These are phyloP conservation scores for Keiferia lycopersicella DNA, from an alignment of 2,888 invertebrate genomes.

Conservation along the genomic window DNA sequence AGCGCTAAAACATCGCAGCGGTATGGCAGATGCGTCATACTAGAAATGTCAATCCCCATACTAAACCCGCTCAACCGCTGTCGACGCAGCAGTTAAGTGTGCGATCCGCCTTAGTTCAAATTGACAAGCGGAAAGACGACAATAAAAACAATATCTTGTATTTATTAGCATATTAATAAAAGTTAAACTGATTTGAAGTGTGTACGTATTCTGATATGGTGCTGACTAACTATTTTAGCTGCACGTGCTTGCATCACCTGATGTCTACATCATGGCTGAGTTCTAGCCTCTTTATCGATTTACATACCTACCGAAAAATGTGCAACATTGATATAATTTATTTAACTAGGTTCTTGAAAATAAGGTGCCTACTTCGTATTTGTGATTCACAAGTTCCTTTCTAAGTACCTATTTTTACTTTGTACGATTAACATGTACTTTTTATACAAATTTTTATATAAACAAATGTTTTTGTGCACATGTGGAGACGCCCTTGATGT, in stretches of 20 bases:
- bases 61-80: no score
- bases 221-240: neutral
- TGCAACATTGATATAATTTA: neutral
- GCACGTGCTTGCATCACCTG: neutral
- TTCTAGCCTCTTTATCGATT: neutral
- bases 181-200: no score
- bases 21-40: no score
- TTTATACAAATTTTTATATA: neutral
- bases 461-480: neutral
- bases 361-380: neutral
- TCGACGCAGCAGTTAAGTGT: no score
- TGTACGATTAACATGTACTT: neutral
- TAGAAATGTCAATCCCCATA: no score
- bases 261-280: neutral
- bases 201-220: neutral
- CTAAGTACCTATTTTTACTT: neutral
- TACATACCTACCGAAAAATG: neutral
- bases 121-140: no score
- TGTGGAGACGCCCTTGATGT: neutral
- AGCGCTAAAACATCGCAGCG: no score
- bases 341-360: neutral
- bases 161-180: no score
- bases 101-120: no score
- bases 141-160: no score
- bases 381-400: neutral